Evolutionary conservation across 2,113 vertebrate species (phyloP).

Genomic region (Serinus canaria): DNA sequence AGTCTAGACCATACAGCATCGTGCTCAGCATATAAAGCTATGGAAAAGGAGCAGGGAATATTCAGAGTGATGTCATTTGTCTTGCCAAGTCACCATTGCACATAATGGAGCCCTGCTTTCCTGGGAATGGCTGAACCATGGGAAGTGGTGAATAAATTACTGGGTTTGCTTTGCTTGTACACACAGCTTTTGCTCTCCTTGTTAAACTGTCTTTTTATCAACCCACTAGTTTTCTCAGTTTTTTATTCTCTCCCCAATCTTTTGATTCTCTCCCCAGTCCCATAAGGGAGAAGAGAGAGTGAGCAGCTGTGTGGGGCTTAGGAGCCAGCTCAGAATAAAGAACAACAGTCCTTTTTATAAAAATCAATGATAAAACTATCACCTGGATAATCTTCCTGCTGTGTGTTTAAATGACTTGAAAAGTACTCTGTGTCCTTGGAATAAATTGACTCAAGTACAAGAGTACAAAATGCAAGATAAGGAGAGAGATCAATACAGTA

Average conservation of each 20-base stretch:
- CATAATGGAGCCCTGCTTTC: not conserved
- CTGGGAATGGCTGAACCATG: not conserved
- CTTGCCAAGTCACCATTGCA: not conserved
- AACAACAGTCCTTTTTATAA: not conserved
- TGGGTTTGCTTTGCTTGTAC: not conserved
- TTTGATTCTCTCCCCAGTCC: not conserved
- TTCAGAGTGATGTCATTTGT: not conserved
- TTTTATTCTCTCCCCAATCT: not conserved
- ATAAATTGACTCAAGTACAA: slow-evolving; percentile 37
- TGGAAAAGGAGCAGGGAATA: not conserved
- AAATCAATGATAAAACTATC: slow-evolving; percentile 31
- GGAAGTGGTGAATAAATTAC: not conserved
- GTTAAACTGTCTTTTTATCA: not conserved
- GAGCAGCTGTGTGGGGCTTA: not conserved
- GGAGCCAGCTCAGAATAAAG: not conserved
- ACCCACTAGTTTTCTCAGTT: not conserved
- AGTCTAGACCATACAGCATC: not conserved
- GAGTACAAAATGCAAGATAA: slow-evolving; percentile 26
- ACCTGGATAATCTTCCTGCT: slow-evolving; percentile 15
- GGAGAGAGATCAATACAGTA: slow-evolving; percentile 19
- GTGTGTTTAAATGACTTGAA: slow-evolving; percentile 34
- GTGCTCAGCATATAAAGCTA: not conserved
- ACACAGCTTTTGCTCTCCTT: not conserved
- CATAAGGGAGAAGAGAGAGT: not conserved
- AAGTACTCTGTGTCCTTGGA: slow-evolving; percentile 46